Conservation (phyloP, 2,797 vertebrate species). For the Epinephelus coioides region DNA sequence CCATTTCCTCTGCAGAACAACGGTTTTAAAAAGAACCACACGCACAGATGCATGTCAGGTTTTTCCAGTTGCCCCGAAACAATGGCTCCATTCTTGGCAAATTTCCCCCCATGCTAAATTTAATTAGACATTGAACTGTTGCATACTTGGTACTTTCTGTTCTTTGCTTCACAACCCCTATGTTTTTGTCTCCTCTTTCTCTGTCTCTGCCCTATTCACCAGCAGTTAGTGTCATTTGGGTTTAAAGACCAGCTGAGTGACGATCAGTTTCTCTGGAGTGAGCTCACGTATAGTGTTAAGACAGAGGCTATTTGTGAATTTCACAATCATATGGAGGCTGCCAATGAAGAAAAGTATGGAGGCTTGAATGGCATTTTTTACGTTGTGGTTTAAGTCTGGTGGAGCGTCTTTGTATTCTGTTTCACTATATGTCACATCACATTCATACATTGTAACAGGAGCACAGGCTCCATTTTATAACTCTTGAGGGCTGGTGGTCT, state of each 20-base stretch:
- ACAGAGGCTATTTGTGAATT: slow-evolving; percentile 12
- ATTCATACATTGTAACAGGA: not conserved
- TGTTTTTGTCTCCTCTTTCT: slow-evolving; percentile 25
- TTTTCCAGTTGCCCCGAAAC: slow-evolving; percentile 73
- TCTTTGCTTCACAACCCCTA: slow-evolving; percentile 32
- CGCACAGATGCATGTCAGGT: slow-evolving; percentile 52
- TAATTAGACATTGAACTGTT: slow-evolving; percentile 61
- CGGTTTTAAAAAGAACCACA: slow-evolving; percentile 45
- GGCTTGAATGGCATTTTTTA: not conserved
- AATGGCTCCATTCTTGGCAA: slow-evolving; percentile 68
- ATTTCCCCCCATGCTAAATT: slow-evolving; percentile 46
- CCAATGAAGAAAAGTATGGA: not conserved
- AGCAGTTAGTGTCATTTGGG: slow-evolving; percentile 43
- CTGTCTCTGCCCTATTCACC: slow-evolving; percentile 7
- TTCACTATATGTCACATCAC: not conserved
- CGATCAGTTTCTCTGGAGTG: slow-evolving; percentile 26
- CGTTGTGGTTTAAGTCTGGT: slow-evolving; percentile 1
- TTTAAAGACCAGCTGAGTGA: slow-evolving; percentile 36
- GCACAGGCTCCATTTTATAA: not conserved
- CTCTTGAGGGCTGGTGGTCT: not conserved
- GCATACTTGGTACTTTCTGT: slow-evolving; percentile 41
- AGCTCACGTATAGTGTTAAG: not conserved
- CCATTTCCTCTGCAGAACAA: slow-evolving; percentile 61
- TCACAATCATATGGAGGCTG: not conserved
- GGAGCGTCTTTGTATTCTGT: slow-evolving; percentile 8